phyloP scores from a whole-genome alignment of 2,797 vertebrate species.

The Microctenopoma steveboyesi region DNA sequence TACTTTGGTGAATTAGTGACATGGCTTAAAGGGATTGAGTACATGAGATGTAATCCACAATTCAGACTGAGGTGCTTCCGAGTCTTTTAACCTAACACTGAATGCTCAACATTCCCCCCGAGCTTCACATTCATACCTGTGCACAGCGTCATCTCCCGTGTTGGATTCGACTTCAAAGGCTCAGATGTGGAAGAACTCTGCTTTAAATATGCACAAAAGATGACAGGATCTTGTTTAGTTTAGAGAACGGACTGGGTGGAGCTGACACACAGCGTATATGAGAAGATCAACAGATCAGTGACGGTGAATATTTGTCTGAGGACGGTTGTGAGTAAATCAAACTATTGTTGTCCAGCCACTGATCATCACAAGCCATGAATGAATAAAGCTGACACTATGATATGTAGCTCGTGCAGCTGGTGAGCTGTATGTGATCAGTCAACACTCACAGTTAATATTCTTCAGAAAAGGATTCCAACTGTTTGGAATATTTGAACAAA shows the following conservation, averaged over 20 bases:
- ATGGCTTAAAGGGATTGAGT: constrained; percentile 80
- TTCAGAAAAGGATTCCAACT: constrained; percentile 31
- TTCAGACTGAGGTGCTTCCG: constrained; percentile 52
- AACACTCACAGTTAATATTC: constrained; percentile 19
- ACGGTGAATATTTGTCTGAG: constrained; percentile 25
- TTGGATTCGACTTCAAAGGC: constrained; percentile 63
- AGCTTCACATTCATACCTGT: constrained; percentile 53
- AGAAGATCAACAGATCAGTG: constrained; percentile 49
- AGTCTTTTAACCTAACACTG: constrained; percentile 58
- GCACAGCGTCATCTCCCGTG: constrained; percentile 12
- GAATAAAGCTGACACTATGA: not conserved
- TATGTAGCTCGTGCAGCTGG: constrained; percentile 8
- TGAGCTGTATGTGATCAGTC: not conserved
- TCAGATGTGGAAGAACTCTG: constrained; percentile 23
- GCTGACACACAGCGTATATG: constrained; percentile 15
- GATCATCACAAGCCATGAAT: constrained; percentile 39
- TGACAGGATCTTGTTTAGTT: constrained; percentile 30
- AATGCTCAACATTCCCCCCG: constrained; percentile 22
- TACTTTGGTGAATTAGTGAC: constrained; percentile 74
- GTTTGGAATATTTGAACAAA: constrained; percentile 39
- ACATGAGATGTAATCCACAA: constrained; percentile 74
- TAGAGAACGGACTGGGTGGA: constrained; percentile 30
- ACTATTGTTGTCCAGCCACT: constrained; percentile 23
- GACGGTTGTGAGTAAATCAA: constrained; percentile 32
- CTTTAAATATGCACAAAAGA: constrained; percentile 16